Conservation (phyloP, 2,888 invertebrate genomes). For the Drosophila merina region DNA sequence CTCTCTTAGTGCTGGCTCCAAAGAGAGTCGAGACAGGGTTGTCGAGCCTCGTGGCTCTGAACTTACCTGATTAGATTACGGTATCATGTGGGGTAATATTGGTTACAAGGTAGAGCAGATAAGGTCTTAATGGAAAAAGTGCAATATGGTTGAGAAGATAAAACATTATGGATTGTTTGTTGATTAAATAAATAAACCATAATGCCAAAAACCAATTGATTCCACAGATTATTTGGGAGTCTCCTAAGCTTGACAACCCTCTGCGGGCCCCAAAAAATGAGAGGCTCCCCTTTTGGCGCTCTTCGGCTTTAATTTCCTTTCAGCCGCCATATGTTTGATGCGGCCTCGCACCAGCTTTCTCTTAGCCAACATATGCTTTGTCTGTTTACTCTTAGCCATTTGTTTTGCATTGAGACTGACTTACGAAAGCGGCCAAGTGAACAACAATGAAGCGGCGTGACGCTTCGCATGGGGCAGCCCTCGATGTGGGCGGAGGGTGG, state of each 20-base stretch:
- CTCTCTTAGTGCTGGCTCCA: conserved; percentile 17
- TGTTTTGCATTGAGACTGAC: conserved; percentile 50
- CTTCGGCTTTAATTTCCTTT: conserved; percentile 15
- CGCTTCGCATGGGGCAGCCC: conserved; percentile 11
- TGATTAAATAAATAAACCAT: not conserved
- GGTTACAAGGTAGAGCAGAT: conserved; percentile 47
- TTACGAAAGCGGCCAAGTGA: conserved; percentile 71
- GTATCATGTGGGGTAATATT: conserved; percentile 6
- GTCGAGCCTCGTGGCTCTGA: conserved; percentile 4
- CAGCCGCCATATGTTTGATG: conserved; percentile 18
- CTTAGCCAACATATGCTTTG: conserved; percentile 52
- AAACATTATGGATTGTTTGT: not conserved
- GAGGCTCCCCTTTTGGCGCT: conserved; percentile 18
- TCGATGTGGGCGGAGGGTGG: not conserved
- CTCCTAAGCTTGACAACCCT: conserved; percentile 10
- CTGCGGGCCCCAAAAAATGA: conserved; percentile 8
- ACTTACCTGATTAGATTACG: conserved; percentile 21
- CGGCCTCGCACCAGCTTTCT: conserved; percentile 33
- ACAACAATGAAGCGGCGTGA: conserved; percentile 49
- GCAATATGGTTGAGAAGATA: conserved; percentile 16
- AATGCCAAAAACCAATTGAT: not conserved
- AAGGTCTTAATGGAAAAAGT: conserved; percentile 17
- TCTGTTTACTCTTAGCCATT: conserved; percentile 20
- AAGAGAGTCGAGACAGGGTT: conserved; percentile 31
- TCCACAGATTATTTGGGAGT: not conserved